A percentile compares a stretch with the other conserved stretches of the same genome.
Evolutionary conservation across 92 coral and sea anemone genomes (phyloP).

Genomic region (Porites evermanni): DNA sequence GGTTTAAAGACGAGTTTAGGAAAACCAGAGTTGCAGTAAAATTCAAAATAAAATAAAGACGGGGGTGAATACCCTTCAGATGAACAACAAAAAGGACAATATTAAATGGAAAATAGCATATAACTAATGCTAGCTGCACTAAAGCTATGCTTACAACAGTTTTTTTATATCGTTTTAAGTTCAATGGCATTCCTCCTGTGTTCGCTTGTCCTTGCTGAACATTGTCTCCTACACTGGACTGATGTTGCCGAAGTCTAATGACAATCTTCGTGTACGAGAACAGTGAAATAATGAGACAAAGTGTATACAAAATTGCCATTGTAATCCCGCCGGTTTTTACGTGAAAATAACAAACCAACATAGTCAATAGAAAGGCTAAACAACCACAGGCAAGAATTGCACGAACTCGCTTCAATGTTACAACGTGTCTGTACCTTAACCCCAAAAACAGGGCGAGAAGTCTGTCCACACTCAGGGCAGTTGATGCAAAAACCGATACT

Average conservation of each 20-base stretch:
- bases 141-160: slow-evolving; percentile 2
- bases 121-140: slow-evolving; percentile 12
- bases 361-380: neutral
- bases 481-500: no score
- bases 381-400: neutral
- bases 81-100: no score
- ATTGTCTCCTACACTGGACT: neutral
- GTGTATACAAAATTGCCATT: neutral
- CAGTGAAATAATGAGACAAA: neutral
- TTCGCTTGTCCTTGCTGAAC: neutral
- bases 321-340: no score
- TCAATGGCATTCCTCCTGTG: neutral
- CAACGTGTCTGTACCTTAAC: neutral
- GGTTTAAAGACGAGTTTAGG: neutral
- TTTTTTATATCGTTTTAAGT: neutral
- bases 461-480: no score
- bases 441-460: no score
- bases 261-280: neutral
- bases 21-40: no score
- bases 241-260: neutral
- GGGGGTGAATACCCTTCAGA: neutral
- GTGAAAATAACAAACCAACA: neutral
- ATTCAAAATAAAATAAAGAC: no score
- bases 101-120: no score
- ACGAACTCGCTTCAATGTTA: slow-evolving; percentile 5